These are phyloP conservation scores for Platanista minor DNA, from an alignment of 2,113 vertebrate genomes.

Conservation along the genomic window DNA sequence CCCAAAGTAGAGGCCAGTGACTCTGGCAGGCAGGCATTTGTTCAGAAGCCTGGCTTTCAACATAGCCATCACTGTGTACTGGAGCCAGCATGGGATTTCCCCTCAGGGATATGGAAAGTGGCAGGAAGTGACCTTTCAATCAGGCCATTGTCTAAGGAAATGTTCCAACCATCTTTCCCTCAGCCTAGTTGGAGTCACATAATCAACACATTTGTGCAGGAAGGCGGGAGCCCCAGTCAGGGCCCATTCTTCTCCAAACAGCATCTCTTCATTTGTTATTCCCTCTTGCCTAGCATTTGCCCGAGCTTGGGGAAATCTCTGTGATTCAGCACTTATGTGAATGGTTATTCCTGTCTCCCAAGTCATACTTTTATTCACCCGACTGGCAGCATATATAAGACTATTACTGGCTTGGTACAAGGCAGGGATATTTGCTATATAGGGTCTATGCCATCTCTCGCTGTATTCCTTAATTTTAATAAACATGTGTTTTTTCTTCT, in stretches of 20 bases:
- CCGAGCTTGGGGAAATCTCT: not conserved
- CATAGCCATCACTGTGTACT: slow-evolving; percentile 56
- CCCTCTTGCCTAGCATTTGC: not conserved
- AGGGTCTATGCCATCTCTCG: not conserved
- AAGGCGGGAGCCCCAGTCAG: not conserved
- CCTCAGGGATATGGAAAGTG: slow-evolving; percentile 60
- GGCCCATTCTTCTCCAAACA: not conserved
- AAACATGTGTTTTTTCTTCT: not conserved
- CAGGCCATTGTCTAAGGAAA: slow-evolving; percentile 63
- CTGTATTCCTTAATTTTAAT: not conserved
- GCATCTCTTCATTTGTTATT: not conserved
- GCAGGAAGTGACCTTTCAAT: slow-evolving; percentile 72
- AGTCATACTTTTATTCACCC: not conserved
- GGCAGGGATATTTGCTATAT: not conserved
- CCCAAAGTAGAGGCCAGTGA: not conserved
- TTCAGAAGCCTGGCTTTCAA: slow-evolving; percentile 51
- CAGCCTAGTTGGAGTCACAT: slow-evolving; percentile 37
- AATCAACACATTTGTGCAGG: slow-evolving; percentile 50
- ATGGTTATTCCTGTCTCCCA: not conserved
- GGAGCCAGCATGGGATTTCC: slow-evolving; percentile 26
- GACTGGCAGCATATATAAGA: not conserved
- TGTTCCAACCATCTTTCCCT: slow-evolving; percentile 34
- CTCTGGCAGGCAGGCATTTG: slow-evolving; percentile 46
- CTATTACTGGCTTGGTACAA: not conserved
- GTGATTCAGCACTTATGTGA: not conserved